These are phyloP conservation scores for Bubo scandiacus DNA, from an alignment of 2,113 vertebrate species.

Conservation along the genomic window DNA sequence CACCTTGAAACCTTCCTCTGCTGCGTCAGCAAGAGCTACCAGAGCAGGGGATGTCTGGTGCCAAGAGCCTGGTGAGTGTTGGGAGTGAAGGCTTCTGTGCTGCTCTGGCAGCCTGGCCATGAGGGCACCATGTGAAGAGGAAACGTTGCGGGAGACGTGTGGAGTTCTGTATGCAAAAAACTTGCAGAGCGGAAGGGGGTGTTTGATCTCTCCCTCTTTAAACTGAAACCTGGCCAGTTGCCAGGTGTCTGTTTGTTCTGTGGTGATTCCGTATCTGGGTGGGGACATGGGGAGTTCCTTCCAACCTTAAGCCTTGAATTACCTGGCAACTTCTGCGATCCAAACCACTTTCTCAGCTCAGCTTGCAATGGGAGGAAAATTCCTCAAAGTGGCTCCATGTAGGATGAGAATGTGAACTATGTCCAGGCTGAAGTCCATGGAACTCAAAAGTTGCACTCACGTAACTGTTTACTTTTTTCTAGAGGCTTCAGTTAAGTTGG, in stretches of 20 bases:
- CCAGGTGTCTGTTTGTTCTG: neutral
- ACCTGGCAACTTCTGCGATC: neutral
- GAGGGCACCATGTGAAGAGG: slow-evolving; percentile 5
- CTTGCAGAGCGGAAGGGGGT: neutral
- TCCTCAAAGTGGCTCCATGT: neutral
- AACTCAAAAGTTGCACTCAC: neutral
- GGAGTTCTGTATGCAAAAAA: neutral
- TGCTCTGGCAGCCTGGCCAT: neutral
- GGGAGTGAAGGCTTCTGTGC: neutral
- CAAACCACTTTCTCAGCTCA: neutral
- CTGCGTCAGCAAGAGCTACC: too few relatives aligned
- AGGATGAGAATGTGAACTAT: slow-evolving; percentile 58
- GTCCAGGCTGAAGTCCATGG: slow-evolving; percentile 24
- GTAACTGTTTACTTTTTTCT: neutral
- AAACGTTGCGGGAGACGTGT: slow-evolving; percentile 21
- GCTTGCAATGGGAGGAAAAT: slow-evolving; percentile 1
- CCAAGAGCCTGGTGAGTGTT: neutral
- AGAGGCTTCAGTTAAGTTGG: neutral
- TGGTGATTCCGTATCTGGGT: neutral
- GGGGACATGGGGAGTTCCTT: neutral
- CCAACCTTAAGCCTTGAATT: neutral
- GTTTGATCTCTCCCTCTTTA: neutral
- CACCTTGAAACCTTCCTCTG: neutral
- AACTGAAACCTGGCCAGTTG: neutral
- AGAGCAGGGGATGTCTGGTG: neutral